Evolutionary conservation across 2,888 invertebrate genomes (phyloP), one percentile per base, ranked within the genome.

Genomic region (Sarcophaga variegata): DNA sequence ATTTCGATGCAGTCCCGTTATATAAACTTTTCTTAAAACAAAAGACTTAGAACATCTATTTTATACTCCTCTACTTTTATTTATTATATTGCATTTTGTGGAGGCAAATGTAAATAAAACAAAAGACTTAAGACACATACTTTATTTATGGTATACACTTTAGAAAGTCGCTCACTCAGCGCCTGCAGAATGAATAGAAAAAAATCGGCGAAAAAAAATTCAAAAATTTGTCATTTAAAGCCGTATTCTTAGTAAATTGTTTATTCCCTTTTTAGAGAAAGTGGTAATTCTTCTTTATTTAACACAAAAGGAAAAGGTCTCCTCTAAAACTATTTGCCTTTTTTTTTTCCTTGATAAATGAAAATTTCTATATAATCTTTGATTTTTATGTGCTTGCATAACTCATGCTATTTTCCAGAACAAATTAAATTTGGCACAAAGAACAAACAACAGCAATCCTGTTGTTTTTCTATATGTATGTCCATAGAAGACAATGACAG

Each of bases 401-500:
- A 81, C 66, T 85, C 76, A 67, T 60, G 76, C 49, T 49, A 76
- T 81, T 81, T 81, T 71, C 66, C 60, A 81, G 66, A 85, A 85
- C 80, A 85, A 84, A 84, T 84, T 84, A 84, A 85, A 85, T 81
- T 80, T 27, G 75, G 75, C 66, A 76, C 70, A 22, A 71, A 75
- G 75, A 47, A n/a, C 14, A 47, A 49, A n/a, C 14, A 47, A 49
- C 25, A 6, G 47, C 10, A 59, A 72, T 78, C 64, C 20, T 60
- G 72, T 72, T 17, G 20, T 62, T 74, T 60, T 66, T 60, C 47
- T 70, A 5, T 47, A 71, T 37, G 37, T 60, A 71, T 37, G 37
- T 60, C 66, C 84, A 22, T 72, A 75, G 25, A 78, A 70, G 67
- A 79, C 81, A 87, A 82, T 81, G 87, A 87, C 87, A 87, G 87